Evolutionary conservation across 2,113 vertebrate species (phyloP).

Genomic region (Stomatorhinus ivindoensis): DNA sequence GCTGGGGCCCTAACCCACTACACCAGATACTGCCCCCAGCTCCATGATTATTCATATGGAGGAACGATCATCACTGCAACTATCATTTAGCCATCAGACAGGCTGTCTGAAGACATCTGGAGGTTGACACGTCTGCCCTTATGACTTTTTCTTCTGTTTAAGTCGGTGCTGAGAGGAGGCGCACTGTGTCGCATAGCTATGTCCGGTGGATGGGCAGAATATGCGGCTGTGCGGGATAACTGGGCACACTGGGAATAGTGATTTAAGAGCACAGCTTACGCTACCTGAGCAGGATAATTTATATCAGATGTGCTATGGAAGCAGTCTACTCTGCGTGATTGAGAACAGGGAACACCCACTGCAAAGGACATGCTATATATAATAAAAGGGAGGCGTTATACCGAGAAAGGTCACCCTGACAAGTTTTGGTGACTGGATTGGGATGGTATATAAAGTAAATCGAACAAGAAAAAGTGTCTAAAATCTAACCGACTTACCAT

Average conservation of each 20-base stretch:
- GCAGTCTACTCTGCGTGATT: neutral
- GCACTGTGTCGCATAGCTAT: neutral
- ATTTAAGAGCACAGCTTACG: neutral
- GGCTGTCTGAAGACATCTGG: neutral
- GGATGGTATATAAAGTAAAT: neutral
- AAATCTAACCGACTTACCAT: neutral
- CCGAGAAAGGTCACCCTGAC: neutral
- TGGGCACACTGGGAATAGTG: neutral
- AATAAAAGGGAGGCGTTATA: neutral
- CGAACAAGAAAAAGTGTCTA: neutral
- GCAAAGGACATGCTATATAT: neutral
- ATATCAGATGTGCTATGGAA: neutral
- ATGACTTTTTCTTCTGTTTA: neutral
- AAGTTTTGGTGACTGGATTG: neutral
- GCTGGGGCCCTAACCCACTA: neutral
- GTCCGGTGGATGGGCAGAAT: neutral
- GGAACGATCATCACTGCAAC: neutral
- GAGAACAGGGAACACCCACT: neutral
- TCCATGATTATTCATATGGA: neutral
- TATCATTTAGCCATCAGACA: neutral
- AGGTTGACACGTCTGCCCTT: neutral
- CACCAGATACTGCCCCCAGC: neutral
- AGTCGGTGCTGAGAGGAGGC: neutral
- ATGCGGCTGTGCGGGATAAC: neutral
- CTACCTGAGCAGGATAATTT: neutral